Conservation (phyloP, 2,797 vertebrate species). For the Anableps anableps region DNA sequence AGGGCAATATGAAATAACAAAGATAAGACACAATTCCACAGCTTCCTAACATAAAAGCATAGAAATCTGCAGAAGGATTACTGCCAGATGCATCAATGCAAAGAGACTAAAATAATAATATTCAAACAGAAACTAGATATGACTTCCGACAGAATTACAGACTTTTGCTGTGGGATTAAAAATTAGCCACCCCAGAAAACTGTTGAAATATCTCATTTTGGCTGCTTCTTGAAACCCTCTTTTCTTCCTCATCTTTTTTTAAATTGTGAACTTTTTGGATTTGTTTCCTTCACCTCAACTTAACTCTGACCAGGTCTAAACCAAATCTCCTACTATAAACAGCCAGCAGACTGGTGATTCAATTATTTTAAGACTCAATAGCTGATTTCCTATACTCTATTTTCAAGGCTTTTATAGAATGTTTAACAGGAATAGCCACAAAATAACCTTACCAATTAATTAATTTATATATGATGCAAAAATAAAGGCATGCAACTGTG, state of each 20-base stretch:
- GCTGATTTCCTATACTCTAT: background rate
- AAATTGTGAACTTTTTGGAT: background rate
- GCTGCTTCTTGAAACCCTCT: conserved; percentile 22
- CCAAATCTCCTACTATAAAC: conserved; percentile 20
- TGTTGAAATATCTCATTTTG: conserved; percentile 43
- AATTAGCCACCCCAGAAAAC: conserved; percentile 37
- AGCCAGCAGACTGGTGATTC: conserved; percentile 47
- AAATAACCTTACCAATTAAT: too few species aligned
- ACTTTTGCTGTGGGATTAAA: conserved; percentile 27
- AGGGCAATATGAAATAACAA: conserved; percentile 5
- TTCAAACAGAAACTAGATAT: background rate
- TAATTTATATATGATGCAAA: too few species aligned
- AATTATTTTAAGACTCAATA: conserved; percentile 25
- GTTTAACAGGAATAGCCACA: too few species aligned
- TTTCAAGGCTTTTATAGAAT: too few species aligned
- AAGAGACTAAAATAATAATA: conserved; percentile 12
- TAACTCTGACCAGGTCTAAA: conserved; percentile 11
- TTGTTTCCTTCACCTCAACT: conserved; percentile 22
- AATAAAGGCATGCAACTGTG: too few species aligned
- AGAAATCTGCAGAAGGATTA: background rate
- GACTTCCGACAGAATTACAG: conserved; percentile 17
- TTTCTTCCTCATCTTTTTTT: conserved; percentile 29
- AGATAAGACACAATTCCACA: conserved; percentile 3
- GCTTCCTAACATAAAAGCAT: conserved; percentile 11
- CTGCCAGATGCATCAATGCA: background rate